Percentiles rank a stretch among this genome's conserved stretches.
These are phyloP conservation scores for Bubo bubo DNA, from an alignment of 2,113 vertebrate species.

Conservation along the genomic window DNA sequence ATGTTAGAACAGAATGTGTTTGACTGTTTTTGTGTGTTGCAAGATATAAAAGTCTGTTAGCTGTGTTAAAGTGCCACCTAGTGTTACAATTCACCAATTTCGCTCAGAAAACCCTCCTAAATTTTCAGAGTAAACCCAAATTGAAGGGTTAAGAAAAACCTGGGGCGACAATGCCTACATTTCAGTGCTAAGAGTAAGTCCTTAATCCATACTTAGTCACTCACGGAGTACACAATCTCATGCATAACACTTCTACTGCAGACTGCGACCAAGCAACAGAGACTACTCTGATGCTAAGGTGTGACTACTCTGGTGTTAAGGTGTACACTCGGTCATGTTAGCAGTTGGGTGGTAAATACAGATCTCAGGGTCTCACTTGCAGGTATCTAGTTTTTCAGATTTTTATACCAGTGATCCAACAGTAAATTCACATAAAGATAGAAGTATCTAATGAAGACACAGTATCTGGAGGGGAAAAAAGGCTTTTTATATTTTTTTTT, in stretches of 20 bases:
- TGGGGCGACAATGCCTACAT: not conserved
- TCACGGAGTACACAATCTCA: not conserved
- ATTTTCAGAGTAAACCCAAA: not conserved
- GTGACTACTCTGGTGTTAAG: no score
- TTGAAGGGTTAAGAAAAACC: not conserved
- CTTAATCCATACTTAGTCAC: not conserved
- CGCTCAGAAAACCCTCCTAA: not conserved
- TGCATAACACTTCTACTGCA: not conserved
- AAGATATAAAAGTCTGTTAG: conserved; percentile 47
- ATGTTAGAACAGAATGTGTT: conserved; percentile 60
- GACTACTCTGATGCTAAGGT: no score
- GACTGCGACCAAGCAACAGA: no score
- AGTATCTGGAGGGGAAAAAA: not conserved
- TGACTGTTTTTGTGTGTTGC: conserved; percentile 37
- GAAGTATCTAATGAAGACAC: not conserved
- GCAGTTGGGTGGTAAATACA: not conserved
- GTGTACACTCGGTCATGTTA: accelerated
- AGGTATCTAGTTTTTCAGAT: not conserved
- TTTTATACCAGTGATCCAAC: not conserved
- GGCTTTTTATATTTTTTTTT: not conserved
- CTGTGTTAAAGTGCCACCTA: conserved; percentile 83
- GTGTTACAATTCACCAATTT: conserved; percentile 69
- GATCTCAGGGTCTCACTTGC: not conserved
- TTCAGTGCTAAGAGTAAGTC: not conserved
- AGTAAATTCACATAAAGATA: not conserved